Evolutionary conservation across 92 coral and sea anemone species (phyloP), one percentile per base, ranked within the genome.

Genomic region (Porites evermanni): DNA sequence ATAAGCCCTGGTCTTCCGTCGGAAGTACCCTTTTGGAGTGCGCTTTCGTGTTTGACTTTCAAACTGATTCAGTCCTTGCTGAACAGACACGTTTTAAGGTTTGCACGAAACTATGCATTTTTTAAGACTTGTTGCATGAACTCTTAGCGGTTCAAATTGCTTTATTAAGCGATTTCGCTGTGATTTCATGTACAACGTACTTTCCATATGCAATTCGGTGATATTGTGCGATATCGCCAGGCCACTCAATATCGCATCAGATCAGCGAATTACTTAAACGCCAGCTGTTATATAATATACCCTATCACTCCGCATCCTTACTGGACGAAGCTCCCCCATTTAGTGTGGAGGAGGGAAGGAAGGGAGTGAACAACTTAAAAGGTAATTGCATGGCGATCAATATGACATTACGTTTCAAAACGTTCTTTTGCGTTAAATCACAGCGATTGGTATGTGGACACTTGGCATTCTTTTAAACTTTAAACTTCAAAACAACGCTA

Each of bases 11-110:
- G 60, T 51, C 32, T 52, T 73, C 77, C 53, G 63, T n/a, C 14
- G 77, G 63, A 73, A 73, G 60, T 51, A 50, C 77, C 61, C 61
- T 19, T 73, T 73, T 2, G 26, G 52, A 73, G 77, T 73, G 63
- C 77, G 77, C 63, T 73, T 73, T 73, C 77, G 77, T 73, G 77
- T 73, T 51, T 73, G 24, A n/a, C 77, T 51, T 47, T 73, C 17
- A 47, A 73, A 73, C 77, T 18, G 77, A 47, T 51, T 52, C 77
- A 73, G 59, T 52, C 52, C 63, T 18, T 50, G 16, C 61, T 18
- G 60, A 47, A 72, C 76, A 72, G 76, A 44, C 76, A 72, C 20
- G 59, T 72, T 72, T 38, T 38, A 38, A n/a, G 47, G 59, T 72
- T 47, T 47, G 76, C 53, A 72, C 76, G 53, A 72, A 72, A 72